Conservation (phyloP, 2,797 vertebrate genomes). For the Hydrocynus forskahlii region DNA sequence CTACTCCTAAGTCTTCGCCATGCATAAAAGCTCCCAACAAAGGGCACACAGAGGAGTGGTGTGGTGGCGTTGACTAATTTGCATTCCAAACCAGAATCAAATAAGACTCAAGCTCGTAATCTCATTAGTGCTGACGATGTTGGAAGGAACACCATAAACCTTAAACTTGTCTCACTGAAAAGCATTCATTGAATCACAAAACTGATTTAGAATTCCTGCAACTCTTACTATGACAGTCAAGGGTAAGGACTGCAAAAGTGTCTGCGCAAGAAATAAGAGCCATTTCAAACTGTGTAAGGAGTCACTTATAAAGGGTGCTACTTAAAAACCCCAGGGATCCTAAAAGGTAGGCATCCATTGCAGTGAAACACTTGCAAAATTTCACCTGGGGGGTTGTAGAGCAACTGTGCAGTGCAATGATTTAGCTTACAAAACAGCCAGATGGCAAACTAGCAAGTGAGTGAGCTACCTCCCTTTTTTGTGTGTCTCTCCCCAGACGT, state of each 20-base stretch:
- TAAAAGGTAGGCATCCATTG: too few species aligned
- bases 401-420: too few species aligned
- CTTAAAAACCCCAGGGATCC: neutral
- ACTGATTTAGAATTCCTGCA: too few species aligned
- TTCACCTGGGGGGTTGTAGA: too few species aligned
- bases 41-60: neutral
- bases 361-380: too few species aligned
- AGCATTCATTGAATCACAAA: neutral
- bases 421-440: too few species aligned
- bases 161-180: neutral
- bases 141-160: neutral
- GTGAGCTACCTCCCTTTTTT: too few species aligned
- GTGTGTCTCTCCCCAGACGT: too few species aligned
- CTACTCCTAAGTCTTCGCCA: neutral
- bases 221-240: neutral
- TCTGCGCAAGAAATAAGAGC: neutral
- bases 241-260: neutral
- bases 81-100: slow-evolving; percentile 79
- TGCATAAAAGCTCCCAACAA: neutral
- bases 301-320: too few species aligned
- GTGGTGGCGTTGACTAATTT: slow-evolving; percentile 64
- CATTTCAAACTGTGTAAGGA: neutral
- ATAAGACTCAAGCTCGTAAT: slow-evolving; percentile 57
- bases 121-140: slow-evolving; percentile 10
- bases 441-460: too few species aligned